Evolutionary conservation across 2,113 vertebrate genomes (phyloP).

Genomic region (Asarcornis scutulata): DNA sequence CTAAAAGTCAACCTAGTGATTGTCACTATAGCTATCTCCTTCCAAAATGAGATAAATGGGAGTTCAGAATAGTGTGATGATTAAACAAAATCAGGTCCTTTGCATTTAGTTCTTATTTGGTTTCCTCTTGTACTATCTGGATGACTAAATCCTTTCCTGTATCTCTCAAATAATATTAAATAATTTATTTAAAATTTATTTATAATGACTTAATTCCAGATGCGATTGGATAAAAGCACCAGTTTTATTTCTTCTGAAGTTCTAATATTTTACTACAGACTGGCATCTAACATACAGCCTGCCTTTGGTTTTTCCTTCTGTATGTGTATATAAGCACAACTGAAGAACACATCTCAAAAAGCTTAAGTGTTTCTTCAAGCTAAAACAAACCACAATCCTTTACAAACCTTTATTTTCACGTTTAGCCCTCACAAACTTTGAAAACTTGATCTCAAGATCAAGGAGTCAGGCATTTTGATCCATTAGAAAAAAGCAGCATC

Average conservation of each 20-base stretch:
- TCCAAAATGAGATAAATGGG: background rate
- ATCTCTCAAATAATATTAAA: background rate
- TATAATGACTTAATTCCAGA: background rate
- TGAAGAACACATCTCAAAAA: background rate
- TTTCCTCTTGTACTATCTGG: background rate
- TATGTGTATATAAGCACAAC: background rate
- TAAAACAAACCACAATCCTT: background rate
- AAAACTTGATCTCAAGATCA: background rate
- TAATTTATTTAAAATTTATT: background rate
- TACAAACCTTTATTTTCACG: background rate
- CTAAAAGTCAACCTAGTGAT: background rate
- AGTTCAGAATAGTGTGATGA: background rate
- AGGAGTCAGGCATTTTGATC: background rate
- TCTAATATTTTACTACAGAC: background rate
- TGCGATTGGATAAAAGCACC: background rate
- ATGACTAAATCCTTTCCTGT: background rate
- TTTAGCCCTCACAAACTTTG: background rate
- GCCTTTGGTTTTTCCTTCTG: background rate
- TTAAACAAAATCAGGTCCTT: background rate
- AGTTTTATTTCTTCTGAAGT: background rate
- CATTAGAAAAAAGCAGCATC: background rate
- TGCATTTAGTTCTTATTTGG: background rate
- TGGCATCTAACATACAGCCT: background rate
- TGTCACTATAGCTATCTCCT: background rate
- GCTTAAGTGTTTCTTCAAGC: background rate